Evolutionary conservation across 2,888 invertebrate species (phyloP), one percentile per base, ranked within the genome.

Genomic region (Pterostichus madidus): DNA sequence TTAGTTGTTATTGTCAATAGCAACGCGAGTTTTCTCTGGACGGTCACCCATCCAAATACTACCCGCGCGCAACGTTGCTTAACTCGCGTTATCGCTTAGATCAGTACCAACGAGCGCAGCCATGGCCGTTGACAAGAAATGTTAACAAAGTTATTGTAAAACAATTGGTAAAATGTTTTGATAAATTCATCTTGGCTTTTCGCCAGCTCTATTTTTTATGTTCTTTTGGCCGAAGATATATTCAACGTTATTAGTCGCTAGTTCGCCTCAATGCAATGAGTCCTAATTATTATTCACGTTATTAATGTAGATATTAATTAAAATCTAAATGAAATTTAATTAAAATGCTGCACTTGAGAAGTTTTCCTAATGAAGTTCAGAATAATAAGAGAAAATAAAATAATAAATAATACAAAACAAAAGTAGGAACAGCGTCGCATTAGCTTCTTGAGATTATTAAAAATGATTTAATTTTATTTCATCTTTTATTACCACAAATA

Each of bases 231-330:
- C 35, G 35, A 64, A 39, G 39, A 39, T 39, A 39, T 64, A 32
- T 64, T 64, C 64, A 35, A 64, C 64, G 24, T 64, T 64, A 64
- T 64, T 64, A 64, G 64, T 64, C 64, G 64, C 64, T 64, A 64
- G 64, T 64, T 64, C 46, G 73, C 44, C 49, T 73, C 13, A 73
- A 73, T 49, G 46, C 46, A 59, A 71, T 39, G 71, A 17, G 32
- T 71, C 49, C 68, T 80, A 80, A 68, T 68, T 68, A 68, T 64
- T 35, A 68, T 80, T 80, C 80, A 68, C 64, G 52, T 80, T 68
- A 68, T 68, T 80, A 64, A 68, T 80, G 80, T 68, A 78, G 56
- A 78, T 61, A 68, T 80, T 80, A 80, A 80, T 80, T 80, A 80
- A 80, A 80, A 80, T 68, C 68, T 46, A 46, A 68, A 80, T 68